Conservation (phyloP, 1,140 invertebrate genomes). For the Muscidifurax raptorellus region DNA sequence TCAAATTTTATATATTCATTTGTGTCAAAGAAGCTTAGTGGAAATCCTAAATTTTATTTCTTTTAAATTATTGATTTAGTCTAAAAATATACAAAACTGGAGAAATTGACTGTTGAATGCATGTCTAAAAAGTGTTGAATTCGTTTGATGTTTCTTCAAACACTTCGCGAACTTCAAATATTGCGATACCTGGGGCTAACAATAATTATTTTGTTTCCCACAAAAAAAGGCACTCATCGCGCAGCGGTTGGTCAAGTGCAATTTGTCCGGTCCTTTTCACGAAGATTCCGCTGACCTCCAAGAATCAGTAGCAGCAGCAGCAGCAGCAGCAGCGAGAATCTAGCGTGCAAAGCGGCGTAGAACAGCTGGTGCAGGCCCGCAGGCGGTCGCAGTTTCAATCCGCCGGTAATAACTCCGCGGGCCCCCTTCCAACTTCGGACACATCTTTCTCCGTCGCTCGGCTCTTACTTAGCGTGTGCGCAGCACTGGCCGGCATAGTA, state of each 20-base stretch:
- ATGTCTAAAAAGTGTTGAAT: no score
- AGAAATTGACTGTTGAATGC: no score
- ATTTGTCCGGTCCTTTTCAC: neutral
- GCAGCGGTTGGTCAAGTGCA: neutral
- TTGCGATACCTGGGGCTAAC: no score
- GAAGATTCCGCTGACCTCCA: neutral
- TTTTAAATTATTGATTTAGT: no score
- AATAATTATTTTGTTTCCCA: no score
- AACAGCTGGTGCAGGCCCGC: neutral
- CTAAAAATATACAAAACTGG: no score
- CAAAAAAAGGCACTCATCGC: no score
- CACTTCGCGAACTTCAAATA: no score
- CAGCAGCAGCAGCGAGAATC: neutral
- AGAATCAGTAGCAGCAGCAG: neutral
- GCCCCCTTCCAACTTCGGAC: neutral
- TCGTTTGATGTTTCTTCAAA: no score
- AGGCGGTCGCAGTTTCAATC: slow-evolving; percentile 9
- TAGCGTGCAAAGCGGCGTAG: neutral
- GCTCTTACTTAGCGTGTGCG: neutral
- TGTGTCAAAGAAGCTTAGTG: no score
- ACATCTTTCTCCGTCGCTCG: neutral
- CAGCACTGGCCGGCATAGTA: neutral
- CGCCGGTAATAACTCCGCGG: neutral
- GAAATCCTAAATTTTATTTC: no score
- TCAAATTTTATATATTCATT: no score